phyloP scores from a whole-genome alignment of 2,888 invertebrate species.

The Dendrolimus pini region DNA sequence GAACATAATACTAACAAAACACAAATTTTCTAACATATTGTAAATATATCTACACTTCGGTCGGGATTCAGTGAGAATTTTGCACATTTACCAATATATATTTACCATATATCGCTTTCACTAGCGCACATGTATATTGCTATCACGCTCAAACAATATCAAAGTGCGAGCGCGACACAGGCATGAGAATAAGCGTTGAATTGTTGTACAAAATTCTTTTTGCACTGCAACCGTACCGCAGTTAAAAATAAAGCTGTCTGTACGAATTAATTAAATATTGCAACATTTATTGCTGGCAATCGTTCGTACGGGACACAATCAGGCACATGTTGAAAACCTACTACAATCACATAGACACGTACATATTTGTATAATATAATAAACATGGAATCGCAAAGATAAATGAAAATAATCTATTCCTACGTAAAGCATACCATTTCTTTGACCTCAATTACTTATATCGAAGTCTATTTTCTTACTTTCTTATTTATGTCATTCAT shows the following conservation, averaged over 20 bases:
- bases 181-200: no score
- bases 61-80: no score
- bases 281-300: constrained; percentile 57
- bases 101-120: no score
- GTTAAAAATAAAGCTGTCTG: constrained; percentile 5
- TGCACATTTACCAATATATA: no score
- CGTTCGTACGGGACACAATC: constrained; percentile 40
- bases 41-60: constrained; percentile 9
- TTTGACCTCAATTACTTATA: neutral
- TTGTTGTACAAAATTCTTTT: no score
- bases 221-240: no score
- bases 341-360: constrained; percentile 30
- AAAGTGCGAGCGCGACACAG: no score
- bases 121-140: no score
- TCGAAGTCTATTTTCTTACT: neutral
- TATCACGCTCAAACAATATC: no score
- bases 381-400: constrained; percentile 48
- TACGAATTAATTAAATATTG: constrained; percentile 42
- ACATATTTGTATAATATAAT: constrained; percentile 21
- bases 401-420: constrained; percentile 34
- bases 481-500: neutral
- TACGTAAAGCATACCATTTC: constrained; percentile 16
- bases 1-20: constrained; percentile 35
- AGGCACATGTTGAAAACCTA: constrained; percentile 45
- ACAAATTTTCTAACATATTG: constrained; percentile 18